phyloP scores from a whole-genome alignment of 2,113 vertebrate genomes.

The Sapajus apella region DNA sequence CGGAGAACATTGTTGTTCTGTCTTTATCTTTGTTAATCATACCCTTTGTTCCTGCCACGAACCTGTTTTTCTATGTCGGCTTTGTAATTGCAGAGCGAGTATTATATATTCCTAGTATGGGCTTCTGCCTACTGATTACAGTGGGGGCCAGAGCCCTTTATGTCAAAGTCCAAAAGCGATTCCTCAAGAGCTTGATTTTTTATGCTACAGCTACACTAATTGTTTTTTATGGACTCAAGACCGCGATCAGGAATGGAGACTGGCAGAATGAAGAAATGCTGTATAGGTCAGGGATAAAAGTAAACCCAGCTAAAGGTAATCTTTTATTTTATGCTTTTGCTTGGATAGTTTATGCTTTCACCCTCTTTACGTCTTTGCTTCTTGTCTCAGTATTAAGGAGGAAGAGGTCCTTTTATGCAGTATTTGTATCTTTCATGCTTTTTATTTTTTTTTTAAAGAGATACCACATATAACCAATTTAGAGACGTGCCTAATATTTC shows the following conservation, averaged over 20 bases:
- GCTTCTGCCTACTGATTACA: constrained; percentile 97
- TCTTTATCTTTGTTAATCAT: constrained; percentile 94
- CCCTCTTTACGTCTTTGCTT: neutral
- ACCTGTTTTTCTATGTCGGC: constrained; percentile 99
- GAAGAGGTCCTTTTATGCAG: neutral
- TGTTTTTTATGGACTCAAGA: constrained; percentile 94
- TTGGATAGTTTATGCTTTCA: constrained; percentile 37
- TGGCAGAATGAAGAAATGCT: constrained; percentile 99
- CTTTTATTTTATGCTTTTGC: constrained; percentile 62
- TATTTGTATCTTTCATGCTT: neutral
- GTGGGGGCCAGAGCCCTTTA: constrained; percentile 93
- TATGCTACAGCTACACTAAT: constrained; percentile 91
- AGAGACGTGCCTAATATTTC: neutral
- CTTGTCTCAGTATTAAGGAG: neutral
- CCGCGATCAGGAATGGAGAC: constrained; percentile 95
- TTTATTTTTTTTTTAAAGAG: neutral
- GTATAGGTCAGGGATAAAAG: constrained; percentile 98
- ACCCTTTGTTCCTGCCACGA: constrained; percentile 97
- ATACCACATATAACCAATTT: neutral
- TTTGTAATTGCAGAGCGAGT: constrained; percentile 99
- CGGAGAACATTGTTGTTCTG: constrained; percentile 93
- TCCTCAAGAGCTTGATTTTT: constrained; percentile 91
- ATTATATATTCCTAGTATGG: constrained; percentile 99
- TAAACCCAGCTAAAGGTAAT: constrained; percentile 99
- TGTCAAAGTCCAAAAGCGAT: constrained; percentile 88